A percentile compares a stretch with the other conserved stretches of the same genome.
Conservation (phyloP, 2,888 invertebrate genomes). For the Agrochola litura region DNA sequence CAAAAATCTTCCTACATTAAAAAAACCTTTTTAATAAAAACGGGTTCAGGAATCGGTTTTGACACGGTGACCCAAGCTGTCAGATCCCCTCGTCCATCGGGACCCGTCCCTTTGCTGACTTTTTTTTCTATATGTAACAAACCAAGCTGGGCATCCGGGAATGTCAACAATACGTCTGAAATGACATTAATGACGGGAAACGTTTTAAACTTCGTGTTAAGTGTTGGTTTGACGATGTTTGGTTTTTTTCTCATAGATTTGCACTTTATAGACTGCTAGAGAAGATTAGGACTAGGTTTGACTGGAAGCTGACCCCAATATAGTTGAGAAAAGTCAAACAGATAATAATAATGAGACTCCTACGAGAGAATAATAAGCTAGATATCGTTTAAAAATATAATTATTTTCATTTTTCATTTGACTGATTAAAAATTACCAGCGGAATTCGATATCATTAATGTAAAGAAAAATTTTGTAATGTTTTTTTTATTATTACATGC, state of each 20-base stretch:
- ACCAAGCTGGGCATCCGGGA: slow-evolving; percentile 44
- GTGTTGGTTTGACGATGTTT: not conserved
- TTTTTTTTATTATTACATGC: too few species aligned
- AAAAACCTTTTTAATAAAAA: slow-evolving; percentile 51
- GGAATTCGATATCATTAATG: not conserved
- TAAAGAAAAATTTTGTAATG: not conserved
- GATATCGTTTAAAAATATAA: not conserved
- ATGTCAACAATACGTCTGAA: slow-evolving; percentile 62
- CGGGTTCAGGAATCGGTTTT: slow-evolving; percentile 60
- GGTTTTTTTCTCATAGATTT: not conserved
- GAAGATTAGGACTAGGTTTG: too few species aligned
- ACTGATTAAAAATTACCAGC: not conserved
- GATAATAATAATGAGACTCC: not conserved
- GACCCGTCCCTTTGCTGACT: slow-evolving; percentile 66
- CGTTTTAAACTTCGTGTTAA: slow-evolving; percentile 32
- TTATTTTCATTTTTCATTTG: not conserved
- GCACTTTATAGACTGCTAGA: too few species aligned
- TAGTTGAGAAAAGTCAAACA: too few species aligned
- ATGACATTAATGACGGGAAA: slow-evolving; percentile 51
- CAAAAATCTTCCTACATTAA: slow-evolving; percentile 25
- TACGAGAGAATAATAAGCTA: not conserved
- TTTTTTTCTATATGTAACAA: slow-evolving; percentile 65
- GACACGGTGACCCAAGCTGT: slow-evolving; percentile 69
- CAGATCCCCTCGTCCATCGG: slow-evolving; percentile 68
- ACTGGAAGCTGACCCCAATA: not conserved